Percentiles rank a stretch among this genome's conserved stretches.
phyloP scores from a whole-genome alignment of 2,797 vertebrate genomes.

The Alcedo atthis region DNA sequence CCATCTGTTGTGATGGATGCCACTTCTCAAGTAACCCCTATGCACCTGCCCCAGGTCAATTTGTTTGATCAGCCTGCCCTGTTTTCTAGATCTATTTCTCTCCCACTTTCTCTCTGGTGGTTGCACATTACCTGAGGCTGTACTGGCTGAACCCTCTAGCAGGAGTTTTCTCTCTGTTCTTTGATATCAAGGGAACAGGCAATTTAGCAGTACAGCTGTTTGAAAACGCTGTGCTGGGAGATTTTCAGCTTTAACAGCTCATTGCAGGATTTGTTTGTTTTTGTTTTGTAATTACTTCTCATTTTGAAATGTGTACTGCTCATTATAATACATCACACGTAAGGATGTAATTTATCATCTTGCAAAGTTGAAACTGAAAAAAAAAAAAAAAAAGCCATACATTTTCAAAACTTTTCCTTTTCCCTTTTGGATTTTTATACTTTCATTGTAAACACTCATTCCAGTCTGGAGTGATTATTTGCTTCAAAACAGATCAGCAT shows the following conservation, averaged over 20 bases:
- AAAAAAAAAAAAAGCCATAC: neutral
- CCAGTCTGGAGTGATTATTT: neutral
- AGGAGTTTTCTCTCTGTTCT: slow-evolving; percentile 37
- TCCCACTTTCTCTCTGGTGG: neutral
- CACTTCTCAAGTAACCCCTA: neutral
- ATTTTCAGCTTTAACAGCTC: slow-evolving; percentile 59
- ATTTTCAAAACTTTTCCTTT: slow-evolving; percentile 40
- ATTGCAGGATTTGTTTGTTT: slow-evolving; percentile 53
- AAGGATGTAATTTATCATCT: slow-evolving; percentile 34
- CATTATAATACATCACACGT: slow-evolving; percentile 10
- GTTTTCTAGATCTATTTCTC: neutral
- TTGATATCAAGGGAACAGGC: slow-evolving; percentile 34
- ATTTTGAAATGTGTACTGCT: slow-evolving; percentile 46
- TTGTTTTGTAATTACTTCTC: slow-evolving; percentile 65
- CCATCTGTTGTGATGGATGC: neutral
- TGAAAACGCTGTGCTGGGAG: slow-evolving; percentile 26
- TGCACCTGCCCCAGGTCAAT: neutral
- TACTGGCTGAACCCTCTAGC: neutral
- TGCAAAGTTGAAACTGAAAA: neutral
- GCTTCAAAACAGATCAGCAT: neutral
- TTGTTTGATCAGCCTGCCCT: neutral
- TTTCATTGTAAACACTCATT: neutral
- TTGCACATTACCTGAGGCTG: slow-evolving; percentile 32
- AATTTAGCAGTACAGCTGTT: slow-evolving; percentile 50
- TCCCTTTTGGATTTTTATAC: neutral